A percentile compares a stretch with the other conserved stretches of the same genome.
Conservation (phyloP, 2,888 invertebrate genomes). For the Gymnosoma rotundatum region DNA sequence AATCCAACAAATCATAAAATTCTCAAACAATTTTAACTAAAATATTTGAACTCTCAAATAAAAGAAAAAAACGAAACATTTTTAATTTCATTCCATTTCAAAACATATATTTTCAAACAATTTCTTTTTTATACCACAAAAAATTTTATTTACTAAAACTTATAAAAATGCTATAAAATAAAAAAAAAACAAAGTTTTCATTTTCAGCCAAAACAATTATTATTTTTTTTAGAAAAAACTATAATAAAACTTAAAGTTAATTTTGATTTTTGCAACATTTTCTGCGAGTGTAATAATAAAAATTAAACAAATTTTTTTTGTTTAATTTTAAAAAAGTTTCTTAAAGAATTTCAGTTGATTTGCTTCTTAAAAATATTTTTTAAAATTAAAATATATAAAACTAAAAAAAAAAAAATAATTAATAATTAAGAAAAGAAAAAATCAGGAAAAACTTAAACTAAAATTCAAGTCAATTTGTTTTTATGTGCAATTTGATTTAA, state of each 20-base stretch:
- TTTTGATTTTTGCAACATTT: slow-evolving; percentile 78
- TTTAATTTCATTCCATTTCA: slow-evolving; percentile 15
- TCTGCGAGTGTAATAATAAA: slow-evolving; percentile 31
- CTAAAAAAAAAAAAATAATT: no score
- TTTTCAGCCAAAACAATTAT: slow-evolving; percentile 71
- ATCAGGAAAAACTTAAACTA: slow-evolving; percentile 45
- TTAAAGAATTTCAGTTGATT: slow-evolving; percentile 58
- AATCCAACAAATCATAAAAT: no score
- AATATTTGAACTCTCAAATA: background rate
- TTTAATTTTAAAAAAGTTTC: slow-evolving; percentile 43
- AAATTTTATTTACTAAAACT: slow-evolving; percentile 16
- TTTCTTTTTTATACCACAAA: slow-evolving; percentile 24
- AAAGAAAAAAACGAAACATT: slow-evolving; percentile 1
- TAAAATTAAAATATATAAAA: background rate
- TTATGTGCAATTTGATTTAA: slow-evolving; percentile 52
- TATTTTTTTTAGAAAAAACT: slow-evolving; percentile 49
- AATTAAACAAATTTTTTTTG: slow-evolving; percentile 35
- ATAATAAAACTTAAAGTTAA: slow-evolving; percentile 79
- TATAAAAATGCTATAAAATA: slow-evolving; percentile 1
- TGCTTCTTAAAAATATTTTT: background rate
- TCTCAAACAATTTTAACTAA: background rate
- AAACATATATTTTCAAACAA: slow-evolving; percentile 34
- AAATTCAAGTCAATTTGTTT: slow-evolving; percentile 25
- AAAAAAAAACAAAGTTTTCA: slow-evolving; percentile 43
- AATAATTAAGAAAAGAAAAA: slow-evolving; percentile 5